Evolutionary conservation across 2,888 invertebrate species (phyloP), one percentile per base, ranked within the genome.

Genomic region (Caradrina clavipalpis): DNA sequence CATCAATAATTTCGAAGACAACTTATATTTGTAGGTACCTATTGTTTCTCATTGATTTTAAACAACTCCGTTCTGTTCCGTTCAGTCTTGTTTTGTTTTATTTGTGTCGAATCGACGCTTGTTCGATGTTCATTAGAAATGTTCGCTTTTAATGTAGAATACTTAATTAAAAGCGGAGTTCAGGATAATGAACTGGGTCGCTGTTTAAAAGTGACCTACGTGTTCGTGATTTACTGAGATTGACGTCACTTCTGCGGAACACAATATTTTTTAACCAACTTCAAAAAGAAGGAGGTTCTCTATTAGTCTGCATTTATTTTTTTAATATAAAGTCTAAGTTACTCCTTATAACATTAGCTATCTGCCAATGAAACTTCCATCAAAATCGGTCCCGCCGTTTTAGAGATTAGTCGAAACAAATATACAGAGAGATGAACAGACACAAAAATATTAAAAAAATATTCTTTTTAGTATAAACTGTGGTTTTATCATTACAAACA

Each of bases 1-100:
- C 73, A 82, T 81, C 69, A 78, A 80, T 82, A 78, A 82, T 80
- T 77, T 68, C 26, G 58, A 80, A 80, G 74, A 72, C 68, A 70
- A 67, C 71, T 79, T 77, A 77, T 77, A 65, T 73, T 51, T 71
- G 74, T 66, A 17, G 15, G 45, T 45, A 45, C 45, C 45, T 17
- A 69, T 74, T 77, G 74, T 68, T 77, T 60, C 57, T 69, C 69
- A 72, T 74, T 61, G 62, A 80, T 79, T 80, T 74, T 66, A 80
- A 81, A 79, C 45, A 67, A 65, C 62, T 42, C 49, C 19, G 42
- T 53, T 63, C 50, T 42, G 26, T 61, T 49, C 35, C 13, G 22
- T 64, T 78, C 45, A 42, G 50, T 63, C 47, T 66, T 47, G 31
- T 63, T 47, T 26, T 13, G 19, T 61, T 78, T 75, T 74, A n/a